Base-by-base conservation (phyloP, 1,140 invertebrate species). In the Drosophila kanapiae region DNA sequence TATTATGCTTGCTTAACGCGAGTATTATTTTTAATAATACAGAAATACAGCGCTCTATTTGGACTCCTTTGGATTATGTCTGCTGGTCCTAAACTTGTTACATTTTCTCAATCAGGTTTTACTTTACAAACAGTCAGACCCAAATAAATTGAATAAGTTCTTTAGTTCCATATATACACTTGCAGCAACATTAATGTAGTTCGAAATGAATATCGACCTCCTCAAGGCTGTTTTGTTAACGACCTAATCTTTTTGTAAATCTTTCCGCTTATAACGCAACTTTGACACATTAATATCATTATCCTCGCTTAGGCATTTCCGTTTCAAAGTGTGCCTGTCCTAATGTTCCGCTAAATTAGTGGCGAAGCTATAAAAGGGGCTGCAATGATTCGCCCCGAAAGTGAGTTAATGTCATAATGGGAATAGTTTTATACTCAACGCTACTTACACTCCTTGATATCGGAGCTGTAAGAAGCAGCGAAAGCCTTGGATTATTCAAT, bases 351-450 rank as follows among this genome's bases (percentile, higher is more conserved):
- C 29, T 13, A 9, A 43, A 1, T 53, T 54, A 37, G 7, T 3
- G 4, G n/a, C n/a, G 4, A 68, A 35, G 23, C 37, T 70, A 70
- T 70, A 70, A 43, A 70, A 70, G 63, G n/a, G 23, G 23, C 6
- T 13, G 13, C 4, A 6, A n/a, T 5, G 10, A 40, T 14, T 68
- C 11, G 29, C 16, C 13, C 0, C 7, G 2, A 11, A n/a, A 37
- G n/a, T 68, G 10, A 31, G 1, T 16, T 1, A 45, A 6, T 16
- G 27, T 16, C 62, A 43, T 1, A 6, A 68, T 70, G 67, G 11
- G 11, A 13, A 23, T 31, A 3, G 23, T 5, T 23, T n/a, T 11
- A 6, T 18, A n/a, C 11, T 16, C 6, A 8, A 27, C 31, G 47
- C 13, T 45, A 8, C 10, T 35, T 10, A 33, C 23, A 4, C 5